Percentiles rank a stretch among this genome's conserved stretches.
Evolutionary conservation across 2,888 invertebrate species (phyloP).

Genomic region (Ommatoiulus sabulosus): DNA sequence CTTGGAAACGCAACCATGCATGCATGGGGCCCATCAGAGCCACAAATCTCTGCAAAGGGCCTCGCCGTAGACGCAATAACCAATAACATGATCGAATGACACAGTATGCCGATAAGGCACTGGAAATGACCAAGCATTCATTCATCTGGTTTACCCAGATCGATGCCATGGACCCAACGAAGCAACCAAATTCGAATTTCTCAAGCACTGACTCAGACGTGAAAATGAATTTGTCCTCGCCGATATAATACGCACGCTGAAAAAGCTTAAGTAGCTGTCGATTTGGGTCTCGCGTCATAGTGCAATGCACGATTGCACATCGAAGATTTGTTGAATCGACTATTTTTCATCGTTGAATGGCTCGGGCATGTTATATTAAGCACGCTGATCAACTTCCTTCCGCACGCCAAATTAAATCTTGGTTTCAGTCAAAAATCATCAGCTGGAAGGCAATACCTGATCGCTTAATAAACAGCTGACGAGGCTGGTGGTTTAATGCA

Average conservation of each 20-base stretch:
- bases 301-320: neutral
- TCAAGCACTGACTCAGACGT: neutral
- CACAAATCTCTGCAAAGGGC: neutral
- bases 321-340: neutral
- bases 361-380: neutral
- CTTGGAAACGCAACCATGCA: neutral
- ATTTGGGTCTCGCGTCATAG: neutral
- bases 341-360: neutral
- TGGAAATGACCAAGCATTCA: neutral
- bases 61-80: neutral
- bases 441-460: constrained; percentile 13
- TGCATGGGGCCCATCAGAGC: neutral
- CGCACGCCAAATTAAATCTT: neutral
- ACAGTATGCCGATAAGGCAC: neutral
- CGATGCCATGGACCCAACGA: too few relatives aligned
- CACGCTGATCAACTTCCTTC: neutral
- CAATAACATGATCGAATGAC: constrained; percentile 2
- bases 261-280: neutral
- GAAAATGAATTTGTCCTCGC: neutral
- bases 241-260: neutral
- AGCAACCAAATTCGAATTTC: too few relatives aligned
- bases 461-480: neutral
- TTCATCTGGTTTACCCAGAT: neutral
- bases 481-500: neutral
- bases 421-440: neutral